These are phyloP conservation scores for Gryllus bimaculatus DNA, from an alignment of 1,140 invertebrate genomes.

Conservation along the genomic window DNA sequence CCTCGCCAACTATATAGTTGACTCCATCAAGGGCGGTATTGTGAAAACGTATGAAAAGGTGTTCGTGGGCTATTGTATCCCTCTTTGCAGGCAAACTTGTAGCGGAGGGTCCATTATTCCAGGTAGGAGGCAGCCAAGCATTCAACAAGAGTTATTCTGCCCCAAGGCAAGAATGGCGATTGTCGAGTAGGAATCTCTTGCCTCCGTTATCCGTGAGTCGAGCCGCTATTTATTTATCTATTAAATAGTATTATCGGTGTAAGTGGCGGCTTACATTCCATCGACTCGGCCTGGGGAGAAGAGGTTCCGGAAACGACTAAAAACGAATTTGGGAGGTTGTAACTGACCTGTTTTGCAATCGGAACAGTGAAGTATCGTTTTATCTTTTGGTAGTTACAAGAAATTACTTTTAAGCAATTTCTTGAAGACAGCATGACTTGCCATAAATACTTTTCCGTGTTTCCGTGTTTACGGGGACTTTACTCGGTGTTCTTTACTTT, in stretches of 20 bases:
- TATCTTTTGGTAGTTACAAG: too few species aligned
- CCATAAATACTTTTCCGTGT: too few species aligned
- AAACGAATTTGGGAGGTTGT: too few species aligned
- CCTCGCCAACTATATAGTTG: slow-evolving; percentile 3
- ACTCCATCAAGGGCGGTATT: background rate
- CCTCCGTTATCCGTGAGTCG: background rate
- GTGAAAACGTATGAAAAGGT: slow-evolving; percentile 1
- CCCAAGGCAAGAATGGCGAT: background rate
- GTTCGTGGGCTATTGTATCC: background rate
- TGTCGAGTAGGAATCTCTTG: background rate
- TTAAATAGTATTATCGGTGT: background rate
- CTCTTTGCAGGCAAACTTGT: background rate
- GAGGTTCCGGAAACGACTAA: too few species aligned
- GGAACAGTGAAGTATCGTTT: too few species aligned
- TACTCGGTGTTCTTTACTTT: too few species aligned
- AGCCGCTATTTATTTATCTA: background rate
- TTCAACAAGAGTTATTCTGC: slow-evolving; percentile 4
- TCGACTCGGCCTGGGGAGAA: too few species aligned
- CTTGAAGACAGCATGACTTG: too few species aligned
- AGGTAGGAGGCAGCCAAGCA: background rate
- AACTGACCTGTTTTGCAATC: too few species aligned
- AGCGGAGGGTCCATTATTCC: background rate
- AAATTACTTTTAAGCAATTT: too few species aligned
- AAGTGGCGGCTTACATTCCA: background rate
- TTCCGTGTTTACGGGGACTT: too few species aligned